A percentile compares a stretch with the other conserved stretches of the same genome.
Evolutionary conservation across 2,888 invertebrate genomes (phyloP).

Genomic region (Troilus luridus): DNA sequence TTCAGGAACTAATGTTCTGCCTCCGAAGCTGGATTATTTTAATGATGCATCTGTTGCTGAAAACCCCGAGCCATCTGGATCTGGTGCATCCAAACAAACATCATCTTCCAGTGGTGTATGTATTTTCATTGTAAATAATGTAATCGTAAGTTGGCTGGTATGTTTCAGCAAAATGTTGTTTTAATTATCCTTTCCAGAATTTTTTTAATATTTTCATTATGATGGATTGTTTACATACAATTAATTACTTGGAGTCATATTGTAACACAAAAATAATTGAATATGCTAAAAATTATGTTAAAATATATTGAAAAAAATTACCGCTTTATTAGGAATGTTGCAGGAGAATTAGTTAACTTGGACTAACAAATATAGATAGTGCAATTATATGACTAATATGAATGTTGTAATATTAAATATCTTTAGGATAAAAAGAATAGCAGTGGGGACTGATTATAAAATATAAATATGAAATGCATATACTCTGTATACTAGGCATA

Average conservation of each 20-base stretch:
- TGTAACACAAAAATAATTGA: not conserved
- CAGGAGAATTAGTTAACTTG: too few relatives aligned
- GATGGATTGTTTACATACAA: not conserved
- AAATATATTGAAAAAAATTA: too few relatives aligned
- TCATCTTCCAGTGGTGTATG: slow-evolving; percentile 47
- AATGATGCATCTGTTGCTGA: slow-evolving; percentile 34
- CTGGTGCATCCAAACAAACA: slow-evolving; percentile 14
- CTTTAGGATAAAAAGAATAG: too few relatives aligned
- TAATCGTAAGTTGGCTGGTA: too few relatives aligned
- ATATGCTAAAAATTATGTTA: not conserved
- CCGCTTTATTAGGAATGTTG: too few relatives aligned
- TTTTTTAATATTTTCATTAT: not conserved
- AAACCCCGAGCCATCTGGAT: not conserved
- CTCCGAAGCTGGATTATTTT: slow-evolving; percentile 81
- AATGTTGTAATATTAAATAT: too few relatives aligned
- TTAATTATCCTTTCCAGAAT: not conserved
- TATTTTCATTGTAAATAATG: not conserved
- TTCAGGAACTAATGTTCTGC: slow-evolving; percentile 76
- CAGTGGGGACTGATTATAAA: too few relatives aligned
- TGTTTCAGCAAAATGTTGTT: not conserved
- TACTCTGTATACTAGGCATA: too few relatives aligned
- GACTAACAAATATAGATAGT: too few relatives aligned
- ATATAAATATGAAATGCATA: too few relatives aligned
- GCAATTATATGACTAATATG: too few relatives aligned
- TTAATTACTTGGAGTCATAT: not conserved